A percentile compares a stretch with the other conserved stretches of the same genome.
Evolutionary conservation across 2,888 invertebrate species (phyloP).

Genomic region (Lasioglossum figueresi): DNA sequence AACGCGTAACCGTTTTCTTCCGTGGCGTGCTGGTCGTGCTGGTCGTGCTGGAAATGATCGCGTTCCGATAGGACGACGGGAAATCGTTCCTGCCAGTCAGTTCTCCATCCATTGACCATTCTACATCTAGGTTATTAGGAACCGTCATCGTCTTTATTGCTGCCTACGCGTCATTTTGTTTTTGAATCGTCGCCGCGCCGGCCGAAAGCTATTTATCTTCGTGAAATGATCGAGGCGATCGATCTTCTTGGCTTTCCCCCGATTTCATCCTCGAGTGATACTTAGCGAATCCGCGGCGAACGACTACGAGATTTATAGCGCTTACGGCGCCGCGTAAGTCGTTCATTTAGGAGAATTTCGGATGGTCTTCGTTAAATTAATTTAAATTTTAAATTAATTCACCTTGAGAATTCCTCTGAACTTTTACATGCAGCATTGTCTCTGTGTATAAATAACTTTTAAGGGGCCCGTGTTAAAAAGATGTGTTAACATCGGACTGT

Average conservation of each 20-base stretch:
- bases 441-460: background rate
- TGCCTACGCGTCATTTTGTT: constrained; percentile 35
- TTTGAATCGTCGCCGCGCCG: background rate
- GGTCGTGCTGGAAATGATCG: constrained; percentile 38
- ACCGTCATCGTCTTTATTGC: constrained; percentile 40
- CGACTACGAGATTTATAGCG: background rate
- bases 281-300: background rate
- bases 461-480: background rate
- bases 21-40: background rate
- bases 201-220: background rate
- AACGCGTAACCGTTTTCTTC: constrained; percentile 31
- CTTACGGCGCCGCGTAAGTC: background rate
- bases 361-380: too few relatives aligned
- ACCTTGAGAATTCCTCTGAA: too few relatives aligned
- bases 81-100: constrained; percentile 72
- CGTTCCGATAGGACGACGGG: constrained; percentile 70
- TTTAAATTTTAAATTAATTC: too few relatives aligned
- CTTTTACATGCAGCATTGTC: too few relatives aligned
- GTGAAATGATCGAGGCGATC: background rate
- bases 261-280: constrained; percentile 24
- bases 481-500: background rate
- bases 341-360: too few relatives aligned
- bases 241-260: constrained; percentile 26
- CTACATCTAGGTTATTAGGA: constrained; percentile 58
- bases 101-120: constrained; percentile 52